Percentiles rank a stretch among this genome's conserved stretches.
phyloP scores from a whole-genome alignment of 2,888 invertebrate genomes.

The Aphrophora alni region DNA sequence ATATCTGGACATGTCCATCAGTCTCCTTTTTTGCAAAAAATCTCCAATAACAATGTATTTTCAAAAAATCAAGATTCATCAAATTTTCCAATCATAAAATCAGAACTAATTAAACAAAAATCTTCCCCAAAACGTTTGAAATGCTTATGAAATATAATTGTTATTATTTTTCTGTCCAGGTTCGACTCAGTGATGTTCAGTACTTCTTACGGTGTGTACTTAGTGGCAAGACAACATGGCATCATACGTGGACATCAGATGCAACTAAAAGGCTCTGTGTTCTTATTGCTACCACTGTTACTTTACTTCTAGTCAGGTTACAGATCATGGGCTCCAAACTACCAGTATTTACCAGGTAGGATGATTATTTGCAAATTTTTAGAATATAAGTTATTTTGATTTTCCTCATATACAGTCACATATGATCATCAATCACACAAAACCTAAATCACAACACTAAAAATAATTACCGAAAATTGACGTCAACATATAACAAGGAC shows the following conservation, averaged over 20 bases:
- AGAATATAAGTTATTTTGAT: slow-evolving; percentile 39
- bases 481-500: too few species aligned
- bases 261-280: slow-evolving; percentile 78
- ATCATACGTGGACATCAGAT: slow-evolving; percentile 65
- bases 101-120: too few species aligned
- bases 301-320: slow-evolving; percentile 81
- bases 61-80: too few species aligned
- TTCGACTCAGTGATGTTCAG: slow-evolving; percentile 61
- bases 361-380: too few species aligned
- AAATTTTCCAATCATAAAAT: too few species aligned
- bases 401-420: too few species aligned
- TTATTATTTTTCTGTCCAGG: slow-evolving; percentile 55
- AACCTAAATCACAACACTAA: not conserved
- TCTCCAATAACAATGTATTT: too few species aligned
- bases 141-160: not conserved
- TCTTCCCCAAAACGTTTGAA: too few species aligned
- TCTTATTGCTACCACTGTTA: slow-evolving; percentile 79
- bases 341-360: slow-evolving; percentile 87
- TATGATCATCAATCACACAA: too few species aligned
- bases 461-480: too few species aligned
- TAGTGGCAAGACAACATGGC: slow-evolving; percentile 59
- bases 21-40: too few species aligned
- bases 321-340: slow-evolving; percentile 96
- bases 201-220: slow-evolving; percentile 60
- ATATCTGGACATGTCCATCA: not conserved